These are phyloP conservation scores for Cephus rjabovi DNA, from an alignment of 2,888 invertebrate genomes.

Conservation along the genomic window DNA sequence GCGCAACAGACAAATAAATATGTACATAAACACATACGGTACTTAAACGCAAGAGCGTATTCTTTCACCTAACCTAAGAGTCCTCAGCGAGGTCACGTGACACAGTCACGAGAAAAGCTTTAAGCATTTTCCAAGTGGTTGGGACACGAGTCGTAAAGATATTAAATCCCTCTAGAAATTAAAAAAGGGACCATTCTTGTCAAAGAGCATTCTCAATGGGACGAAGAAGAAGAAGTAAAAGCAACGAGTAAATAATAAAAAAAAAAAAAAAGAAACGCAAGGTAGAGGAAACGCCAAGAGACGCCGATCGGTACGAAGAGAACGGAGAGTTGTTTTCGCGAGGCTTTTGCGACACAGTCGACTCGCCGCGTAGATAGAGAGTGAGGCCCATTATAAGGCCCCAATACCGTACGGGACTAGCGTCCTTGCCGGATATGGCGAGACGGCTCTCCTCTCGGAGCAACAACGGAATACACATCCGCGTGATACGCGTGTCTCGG, in stretches of 20 bases:
- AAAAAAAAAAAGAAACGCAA: background rate
- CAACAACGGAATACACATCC: constrained; percentile 9
- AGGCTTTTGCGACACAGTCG: constrained; percentile 16
- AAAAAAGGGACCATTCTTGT: background rate
- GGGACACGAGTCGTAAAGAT: background rate
- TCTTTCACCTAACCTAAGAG: background rate
- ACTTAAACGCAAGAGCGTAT: too few species aligned
- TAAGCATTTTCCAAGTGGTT: background rate
- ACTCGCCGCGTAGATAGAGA: constrained; percentile 14
- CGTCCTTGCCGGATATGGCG: constrained; percentile 59
- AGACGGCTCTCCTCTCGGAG: constrained; percentile 45
- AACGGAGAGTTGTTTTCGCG: constrained; percentile 18
- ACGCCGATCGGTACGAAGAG: constrained; percentile 10
- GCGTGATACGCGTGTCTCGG: constrained; percentile 27
- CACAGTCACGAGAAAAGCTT: background rate
- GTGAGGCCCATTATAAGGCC: constrained; percentile 44
- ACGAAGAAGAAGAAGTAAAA: background rate
- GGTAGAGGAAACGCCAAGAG: background rate
- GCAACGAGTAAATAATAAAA: background rate
- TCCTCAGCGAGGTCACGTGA: background rate
- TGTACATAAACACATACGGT: too few species aligned
- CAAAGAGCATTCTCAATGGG: background rate
- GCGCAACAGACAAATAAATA: too few species aligned
- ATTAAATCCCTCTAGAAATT: background rate
- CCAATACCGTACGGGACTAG: constrained; percentile 40